phyloP scores from a whole-genome alignment of 2,888 invertebrate genomes.

The Hirtodrosophila cameraria region DNA sequence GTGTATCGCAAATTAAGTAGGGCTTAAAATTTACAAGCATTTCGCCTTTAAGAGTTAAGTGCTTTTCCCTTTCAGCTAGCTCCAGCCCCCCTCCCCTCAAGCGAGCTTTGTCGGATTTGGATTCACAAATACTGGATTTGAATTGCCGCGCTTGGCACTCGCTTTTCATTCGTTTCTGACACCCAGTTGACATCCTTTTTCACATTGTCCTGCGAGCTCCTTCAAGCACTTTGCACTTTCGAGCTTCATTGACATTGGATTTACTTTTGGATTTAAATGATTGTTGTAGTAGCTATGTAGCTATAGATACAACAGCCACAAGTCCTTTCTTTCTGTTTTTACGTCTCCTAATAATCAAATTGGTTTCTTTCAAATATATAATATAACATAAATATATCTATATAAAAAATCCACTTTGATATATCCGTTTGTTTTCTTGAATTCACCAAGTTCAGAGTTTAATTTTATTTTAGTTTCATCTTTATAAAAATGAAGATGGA shows the following conservation, averaged over 20 bases:
- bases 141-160: slow-evolving; percentile 34
- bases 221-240: slow-evolving; percentile 17
- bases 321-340: no score
- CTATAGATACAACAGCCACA: no score
- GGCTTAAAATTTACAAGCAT: slow-evolving; percentile 79
- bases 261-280: neutral
- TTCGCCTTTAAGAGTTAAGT: slow-evolving; percentile 78
- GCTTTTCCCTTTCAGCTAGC: slow-evolving; percentile 64
- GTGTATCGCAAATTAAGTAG: slow-evolving; percentile 78
- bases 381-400: no score
- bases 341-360: no score
- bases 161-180: slow-evolving; percentile 40
- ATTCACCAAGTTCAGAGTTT: no score
- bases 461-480: no score
- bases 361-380: no score
- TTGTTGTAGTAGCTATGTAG: no score
- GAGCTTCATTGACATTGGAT: slow-evolving; percentile 20
- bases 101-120: slow-evolving; percentile 36
- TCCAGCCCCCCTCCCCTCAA: neutral
- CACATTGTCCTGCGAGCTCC: slow-evolving; percentile 9
- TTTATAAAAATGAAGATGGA: no score
- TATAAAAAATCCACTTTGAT: no score
- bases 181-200: slow-evolving; percentile 47
- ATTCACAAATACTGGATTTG: slow-evolving; percentile 41
- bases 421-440: no score